Conservation (phyloP, 2,797 vertebrate species). For the Enteromius thamalakanensis region DNA sequence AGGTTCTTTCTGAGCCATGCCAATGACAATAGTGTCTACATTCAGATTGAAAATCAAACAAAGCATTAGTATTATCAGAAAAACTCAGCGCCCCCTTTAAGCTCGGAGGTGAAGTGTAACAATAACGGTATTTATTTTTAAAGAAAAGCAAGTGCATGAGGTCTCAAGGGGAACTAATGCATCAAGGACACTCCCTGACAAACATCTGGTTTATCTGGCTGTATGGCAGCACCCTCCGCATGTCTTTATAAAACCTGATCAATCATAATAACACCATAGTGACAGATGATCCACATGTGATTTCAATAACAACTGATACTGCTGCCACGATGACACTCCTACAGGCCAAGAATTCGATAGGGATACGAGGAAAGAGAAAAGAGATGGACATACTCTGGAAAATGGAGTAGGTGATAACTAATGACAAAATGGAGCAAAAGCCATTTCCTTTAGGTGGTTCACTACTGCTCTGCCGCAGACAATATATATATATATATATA, state of each 20-base stretch:
- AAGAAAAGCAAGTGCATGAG: conserved; percentile 19
- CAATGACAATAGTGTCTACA: neutral
- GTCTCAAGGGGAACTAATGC: conserved; percentile 51
- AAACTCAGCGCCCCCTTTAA: conserved; percentile 1
- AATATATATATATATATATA: no score
- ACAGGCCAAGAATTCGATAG: conserved; percentile 19
- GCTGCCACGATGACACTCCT: conserved; percentile 17
- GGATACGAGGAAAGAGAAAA: neutral
- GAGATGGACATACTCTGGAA: neutral
- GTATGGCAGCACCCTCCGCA: conserved; percentile 46
- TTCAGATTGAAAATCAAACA: neutral
- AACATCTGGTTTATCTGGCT: conserved; percentile 72
- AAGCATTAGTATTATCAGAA: neutral
- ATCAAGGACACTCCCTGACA: conserved; percentile 63
- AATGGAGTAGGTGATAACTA: conserved; percentile 11
- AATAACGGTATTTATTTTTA: neutral
- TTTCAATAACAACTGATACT: conserved; percentile 38
- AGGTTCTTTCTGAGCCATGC: neutral
- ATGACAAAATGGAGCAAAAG: conserved; percentile 9
- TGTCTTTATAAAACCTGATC: conserved; percentile 42
- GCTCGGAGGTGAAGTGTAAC: conserved; percentile 8
- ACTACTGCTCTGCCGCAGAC: neutral
- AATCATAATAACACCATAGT: conserved; percentile 13
- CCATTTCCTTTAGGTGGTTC: conserved; percentile 22
- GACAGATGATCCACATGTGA: conserved; percentile 21